Base-by-base conservation (phyloP, 2,888 invertebrate species). In the Hetaerina titia region DNA sequence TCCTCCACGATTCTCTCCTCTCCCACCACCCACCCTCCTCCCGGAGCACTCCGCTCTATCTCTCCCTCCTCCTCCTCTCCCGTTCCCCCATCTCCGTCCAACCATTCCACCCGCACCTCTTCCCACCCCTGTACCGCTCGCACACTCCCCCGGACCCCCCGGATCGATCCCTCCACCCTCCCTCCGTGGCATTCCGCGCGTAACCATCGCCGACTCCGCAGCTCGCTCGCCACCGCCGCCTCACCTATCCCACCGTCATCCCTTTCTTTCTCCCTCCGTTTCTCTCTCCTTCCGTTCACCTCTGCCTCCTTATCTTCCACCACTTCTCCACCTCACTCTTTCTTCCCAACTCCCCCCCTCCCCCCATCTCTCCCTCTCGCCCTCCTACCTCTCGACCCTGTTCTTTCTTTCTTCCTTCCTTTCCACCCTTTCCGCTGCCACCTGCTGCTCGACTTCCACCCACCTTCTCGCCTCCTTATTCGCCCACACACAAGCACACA, bases 101-200 rank as follows among this genome's bases (percentile, higher is more conserved):
- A 19, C 45, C 45, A 19, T 88, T 45, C 45, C 31, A 45, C 45
- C 88, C 88, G 19, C 88, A 88, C 31, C 31, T 22, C 89, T 56
- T 57, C n/a, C 89, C 22, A 7, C n/a, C 56, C 58, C 89, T 45
- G 15, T 45, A 17, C 89, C 89, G 45, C 89, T 58, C 31, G 81
- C 81, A 25, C 22, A 87, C 15, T 11, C 89, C n/a, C 89, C 56
- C 56, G 31, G 45, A 19, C 60, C 22, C 31, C 69, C 92, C 56
- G 74, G 69, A 69, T 92, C 92, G 92, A 92, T 69, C 69, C 92
- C 69, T 56, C 92, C 13, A 4, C 74, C 92, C 19, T 31, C 69
- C 74, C 92, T 25, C 69, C 69, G 69, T 92, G n/a, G 74, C 74
- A 56, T 64, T 74, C 69, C 13, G 22, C 69, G 92, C 92, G 60